phyloP scores from a whole-genome alignment of 2,113 vertebrate species.

The Egretta garzetta region DNA sequence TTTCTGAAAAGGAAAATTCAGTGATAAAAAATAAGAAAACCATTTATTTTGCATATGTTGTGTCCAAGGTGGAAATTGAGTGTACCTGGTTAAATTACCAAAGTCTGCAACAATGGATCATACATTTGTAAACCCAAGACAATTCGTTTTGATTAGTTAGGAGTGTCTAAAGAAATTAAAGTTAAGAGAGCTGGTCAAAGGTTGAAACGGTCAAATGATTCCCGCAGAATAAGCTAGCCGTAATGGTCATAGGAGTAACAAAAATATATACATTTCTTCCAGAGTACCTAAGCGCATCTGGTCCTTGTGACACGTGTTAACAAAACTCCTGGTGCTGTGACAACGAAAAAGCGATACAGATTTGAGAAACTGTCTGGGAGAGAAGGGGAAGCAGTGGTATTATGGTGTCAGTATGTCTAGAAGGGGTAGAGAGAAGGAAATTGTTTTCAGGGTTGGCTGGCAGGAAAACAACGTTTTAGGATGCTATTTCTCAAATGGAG shows the following conservation, averaged over 20 bases:
- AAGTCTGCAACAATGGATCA: fast-evolving
- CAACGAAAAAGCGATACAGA: background rate
- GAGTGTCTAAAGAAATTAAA: background rate
- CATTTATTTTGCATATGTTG: background rate
- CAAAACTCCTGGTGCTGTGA: background rate
- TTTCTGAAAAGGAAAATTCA: background rate
- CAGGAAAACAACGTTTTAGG: background rate
- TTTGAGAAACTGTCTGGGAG: background rate
- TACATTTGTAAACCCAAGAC: background rate
- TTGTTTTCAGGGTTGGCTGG: background rate
- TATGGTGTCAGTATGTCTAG: background rate
- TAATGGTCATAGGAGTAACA: background rate
- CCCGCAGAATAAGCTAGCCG: background rate
- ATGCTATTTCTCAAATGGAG: background rate
- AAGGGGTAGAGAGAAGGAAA: background rate
- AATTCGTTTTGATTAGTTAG: background rate
- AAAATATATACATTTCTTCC: background rate
- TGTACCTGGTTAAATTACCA: background rate
- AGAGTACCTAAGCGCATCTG: background rate
- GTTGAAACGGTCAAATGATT: background rate
- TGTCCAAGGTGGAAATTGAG: background rate
- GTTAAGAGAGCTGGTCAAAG: background rate
- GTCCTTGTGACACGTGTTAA: background rate
- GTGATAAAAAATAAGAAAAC: background rate
- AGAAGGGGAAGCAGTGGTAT: background rate